Percentiles rank a stretch among this genome's conserved stretches.
Conservation (phyloP, 2,888 invertebrate genomes). For the Quadriops clusia region DNA sequence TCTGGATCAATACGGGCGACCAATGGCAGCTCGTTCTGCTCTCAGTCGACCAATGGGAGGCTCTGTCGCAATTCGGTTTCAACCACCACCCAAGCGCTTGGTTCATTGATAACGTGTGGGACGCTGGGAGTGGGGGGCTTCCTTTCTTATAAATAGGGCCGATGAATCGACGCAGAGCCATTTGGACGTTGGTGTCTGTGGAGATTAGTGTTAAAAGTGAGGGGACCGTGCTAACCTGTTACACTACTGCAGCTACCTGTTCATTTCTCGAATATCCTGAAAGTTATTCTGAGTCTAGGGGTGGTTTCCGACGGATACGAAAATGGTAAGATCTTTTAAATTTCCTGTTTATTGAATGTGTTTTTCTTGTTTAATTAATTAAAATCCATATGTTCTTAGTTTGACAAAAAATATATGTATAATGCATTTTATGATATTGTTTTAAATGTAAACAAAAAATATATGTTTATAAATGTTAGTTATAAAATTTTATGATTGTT, state of each 20-base stretch:
- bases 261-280: not conserved
- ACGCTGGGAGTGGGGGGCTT: conserved; percentile 37
- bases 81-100: conserved; percentile 28
- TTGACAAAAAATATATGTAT: no score
- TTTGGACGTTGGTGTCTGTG: conserved; percentile 21
- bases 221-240: no score
- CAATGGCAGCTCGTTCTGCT: conserved; percentile 27
- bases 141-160: conserved; percentile 31
- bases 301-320: no score
- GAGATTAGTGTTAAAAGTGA: no score
- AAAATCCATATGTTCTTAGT: no score
- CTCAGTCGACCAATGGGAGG: conserved; percentile 28
- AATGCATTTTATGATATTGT: no score
- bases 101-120: conserved; percentile 62
- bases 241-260: no score
- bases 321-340: conserved; percentile 14
- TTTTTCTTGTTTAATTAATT: no score
- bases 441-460: no score
- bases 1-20: conserved; percentile 30
- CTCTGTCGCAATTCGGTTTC: conserved; percentile 28
- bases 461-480: no score
- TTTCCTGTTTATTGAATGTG: no score
- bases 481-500: no score
- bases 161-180: conserved; percentile 26
- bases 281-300: not conserved